phyloP scores from a whole-genome alignment of 2,888 invertebrate species.

The Cerastoderma edule region DNA sequence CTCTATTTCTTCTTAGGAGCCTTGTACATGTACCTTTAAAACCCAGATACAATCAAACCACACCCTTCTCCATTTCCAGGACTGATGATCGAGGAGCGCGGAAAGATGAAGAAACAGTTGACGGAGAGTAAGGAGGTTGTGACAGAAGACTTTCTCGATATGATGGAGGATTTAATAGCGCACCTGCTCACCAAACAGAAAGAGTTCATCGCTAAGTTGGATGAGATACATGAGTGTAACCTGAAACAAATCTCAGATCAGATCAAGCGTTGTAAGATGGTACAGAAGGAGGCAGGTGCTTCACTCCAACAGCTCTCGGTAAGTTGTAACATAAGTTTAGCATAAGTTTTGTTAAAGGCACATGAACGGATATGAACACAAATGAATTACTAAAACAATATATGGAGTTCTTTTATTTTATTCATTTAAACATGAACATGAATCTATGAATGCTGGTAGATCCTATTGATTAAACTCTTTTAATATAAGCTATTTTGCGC shows the following conservation, averaged over 20 bases:
- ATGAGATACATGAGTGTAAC: slow-evolving; percentile 44
- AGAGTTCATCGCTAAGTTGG: slow-evolving; percentile 46
- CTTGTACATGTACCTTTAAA: too few relatives aligned
- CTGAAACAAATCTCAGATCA: slow-evolving; percentile 47
- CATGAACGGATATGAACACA: too few relatives aligned
- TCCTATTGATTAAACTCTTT: too few relatives aligned
- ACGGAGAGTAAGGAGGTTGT: slow-evolving; percentile 44
- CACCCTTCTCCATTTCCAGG: too few relatives aligned
- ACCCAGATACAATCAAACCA: too few relatives aligned
- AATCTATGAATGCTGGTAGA: too few relatives aligned
- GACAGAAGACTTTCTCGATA: slow-evolving; percentile 47
- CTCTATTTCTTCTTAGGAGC: too few relatives aligned
- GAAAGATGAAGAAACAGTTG: slow-evolving; percentile 36
- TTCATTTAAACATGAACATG: too few relatives aligned
- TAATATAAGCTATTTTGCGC: too few relatives aligned
- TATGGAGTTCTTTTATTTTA: too few relatives aligned
- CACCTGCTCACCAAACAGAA: slow-evolving; percentile 52
- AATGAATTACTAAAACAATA: too few relatives aligned
- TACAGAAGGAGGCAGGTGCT: slow-evolving; percentile 49
- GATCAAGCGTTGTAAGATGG: slow-evolving; percentile 49
- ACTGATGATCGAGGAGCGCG: slow-evolving; percentile 51
- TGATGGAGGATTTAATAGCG: slow-evolving; percentile 53
- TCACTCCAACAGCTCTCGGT: slow-evolving; percentile 47
- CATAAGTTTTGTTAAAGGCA: too few relatives aligned
- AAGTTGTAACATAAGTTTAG: slow-evolving; percentile 14